phyloP scores from a whole-genome alignment of 2,113 vertebrate genomes.

The Ondatra zibethicus region DNA sequence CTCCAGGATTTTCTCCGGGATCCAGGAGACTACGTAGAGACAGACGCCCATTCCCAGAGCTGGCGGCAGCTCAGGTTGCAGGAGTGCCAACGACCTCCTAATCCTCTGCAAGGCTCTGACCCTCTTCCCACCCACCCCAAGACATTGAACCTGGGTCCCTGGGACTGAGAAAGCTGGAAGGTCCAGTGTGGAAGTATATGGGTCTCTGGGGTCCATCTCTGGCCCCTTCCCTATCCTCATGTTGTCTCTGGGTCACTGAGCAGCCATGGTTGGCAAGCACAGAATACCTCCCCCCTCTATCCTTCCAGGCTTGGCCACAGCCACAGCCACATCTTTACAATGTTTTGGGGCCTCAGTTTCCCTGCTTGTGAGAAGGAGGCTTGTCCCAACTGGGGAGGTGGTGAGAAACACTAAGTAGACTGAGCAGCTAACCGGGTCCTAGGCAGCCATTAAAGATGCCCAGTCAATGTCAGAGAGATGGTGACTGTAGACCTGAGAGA shows the following conservation, averaged over 20 bases:
- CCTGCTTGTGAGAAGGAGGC: background rate
- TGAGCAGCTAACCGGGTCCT: background rate
- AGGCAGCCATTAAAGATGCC: background rate
- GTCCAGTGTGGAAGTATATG: accelerated
- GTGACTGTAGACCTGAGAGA: background rate
- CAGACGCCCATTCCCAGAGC: slow-evolving; percentile 75
- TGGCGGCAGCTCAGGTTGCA: slow-evolving; percentile 61
- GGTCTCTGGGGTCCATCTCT: background rate
- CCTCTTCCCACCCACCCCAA: background rate
- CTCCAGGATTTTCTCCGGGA: slow-evolving; percentile 77
- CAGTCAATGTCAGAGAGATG: background rate
- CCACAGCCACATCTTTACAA: background rate
- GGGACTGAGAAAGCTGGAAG: background rate
- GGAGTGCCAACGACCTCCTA: slow-evolving; percentile 54
- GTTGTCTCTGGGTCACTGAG: background rate
- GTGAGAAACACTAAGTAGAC: background rate
- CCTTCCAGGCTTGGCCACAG: background rate
- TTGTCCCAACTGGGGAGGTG: background rate
- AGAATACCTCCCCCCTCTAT: accelerated
- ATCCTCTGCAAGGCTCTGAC: background rate
- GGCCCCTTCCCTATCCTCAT: accelerated
- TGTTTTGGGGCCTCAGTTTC: slow-evolving; percentile 27
- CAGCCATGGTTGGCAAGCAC: background rate
- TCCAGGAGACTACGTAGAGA: slow-evolving; percentile 61
- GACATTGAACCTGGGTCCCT: background rate